Evolutionary conservation across 2,797 vertebrate genomes (phyloP), one percentile per base, ranked within the genome.

Genomic region (Acridotheres tristis): DNA sequence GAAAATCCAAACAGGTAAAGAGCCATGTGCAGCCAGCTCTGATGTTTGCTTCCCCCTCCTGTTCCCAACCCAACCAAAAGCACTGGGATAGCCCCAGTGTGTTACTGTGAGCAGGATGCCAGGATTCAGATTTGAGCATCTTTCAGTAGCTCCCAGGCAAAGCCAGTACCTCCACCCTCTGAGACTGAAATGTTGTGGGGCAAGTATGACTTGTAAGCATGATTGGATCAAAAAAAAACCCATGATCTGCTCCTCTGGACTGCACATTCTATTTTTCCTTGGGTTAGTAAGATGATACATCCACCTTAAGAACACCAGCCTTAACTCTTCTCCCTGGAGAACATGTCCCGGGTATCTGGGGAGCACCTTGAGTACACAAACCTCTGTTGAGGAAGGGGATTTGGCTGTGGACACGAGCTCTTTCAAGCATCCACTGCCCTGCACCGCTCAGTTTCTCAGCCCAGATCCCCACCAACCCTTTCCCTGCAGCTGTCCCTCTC

Each of bases 391-490:
- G 25, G 71, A 85, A 72, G 23, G 27, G 13, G 34, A 55, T 62
- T 65, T 54, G 30, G 13, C 40, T 0, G 0, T n/a, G 34, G 34
- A 34, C 29, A 73, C 4, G 27, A 67, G 16, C 0, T 0, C 9
- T 71, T 88, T 77, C 50, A 76, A 57, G 23, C 22, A 63, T 1
- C 7, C 53, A 11, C 36, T 78, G 29, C 10, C 13, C 23, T 36
- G 6, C 17, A 58, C 3, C 16, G 27, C 45, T 75, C 82, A 12
- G 4, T 40, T 61, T 79, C 43, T 36, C 48, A 73, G 27, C 23
- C 21, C 53, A 71, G 42, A 48, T 48, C 29, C 16, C 13, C 29
- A 36, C 2, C 40, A 74, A 30, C 7, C 8, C 5, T 72, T 32
- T 66, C 20, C 17, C 66, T 16, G 3, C 7, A 48, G 14, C 42